phyloP scores from a whole-genome alignment of 64 coral and sea anemone species.

The Montipora capricornis region DNA sequence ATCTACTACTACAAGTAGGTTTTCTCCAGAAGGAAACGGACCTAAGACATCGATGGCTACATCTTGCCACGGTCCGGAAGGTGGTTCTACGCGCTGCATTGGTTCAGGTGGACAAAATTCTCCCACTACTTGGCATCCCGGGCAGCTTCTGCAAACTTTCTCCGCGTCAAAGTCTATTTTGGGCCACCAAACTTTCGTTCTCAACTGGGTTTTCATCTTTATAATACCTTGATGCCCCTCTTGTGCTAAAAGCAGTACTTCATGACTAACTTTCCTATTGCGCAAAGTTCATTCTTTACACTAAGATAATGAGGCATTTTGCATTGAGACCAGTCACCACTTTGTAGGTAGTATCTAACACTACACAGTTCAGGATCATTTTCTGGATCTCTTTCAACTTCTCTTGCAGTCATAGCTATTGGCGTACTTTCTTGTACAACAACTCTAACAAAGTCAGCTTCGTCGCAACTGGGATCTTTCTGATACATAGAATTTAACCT shows the following conservation, averaged over 20 bases:
- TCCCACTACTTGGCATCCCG: not conserved
- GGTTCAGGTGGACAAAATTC: constrained; percentile 42
- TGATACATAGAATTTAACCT: constrained; percentile 20
- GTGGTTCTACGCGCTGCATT: not conserved
- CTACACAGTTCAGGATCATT: constrained; percentile 18
- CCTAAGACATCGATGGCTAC: no score
- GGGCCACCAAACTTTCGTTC: no score
- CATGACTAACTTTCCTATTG: constrained; percentile 13
- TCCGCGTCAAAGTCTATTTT: no score
- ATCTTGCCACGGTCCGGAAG: no score
- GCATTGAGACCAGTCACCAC: constrained; percentile 53
- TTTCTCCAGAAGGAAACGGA: no score
- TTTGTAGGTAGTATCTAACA: not conserved
- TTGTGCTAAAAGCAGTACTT: not conserved
- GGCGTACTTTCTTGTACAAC: constrained; percentile 11
- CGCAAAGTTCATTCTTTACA: constrained; percentile 27
- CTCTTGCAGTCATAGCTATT: constrained; percentile 26
- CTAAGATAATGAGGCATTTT: not conserved
- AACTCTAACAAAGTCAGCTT: constrained; percentile 20
- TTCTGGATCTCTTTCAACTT: constrained; percentile 21
- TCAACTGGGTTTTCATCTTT: no score
- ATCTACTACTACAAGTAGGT: no score
- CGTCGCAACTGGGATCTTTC: constrained; percentile 30
- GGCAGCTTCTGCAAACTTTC: no score
- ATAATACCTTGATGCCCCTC: not conserved